Base-by-base conservation (phyloP, 2,888 invertebrate species). In the Proisotoma minuta region DNA sequence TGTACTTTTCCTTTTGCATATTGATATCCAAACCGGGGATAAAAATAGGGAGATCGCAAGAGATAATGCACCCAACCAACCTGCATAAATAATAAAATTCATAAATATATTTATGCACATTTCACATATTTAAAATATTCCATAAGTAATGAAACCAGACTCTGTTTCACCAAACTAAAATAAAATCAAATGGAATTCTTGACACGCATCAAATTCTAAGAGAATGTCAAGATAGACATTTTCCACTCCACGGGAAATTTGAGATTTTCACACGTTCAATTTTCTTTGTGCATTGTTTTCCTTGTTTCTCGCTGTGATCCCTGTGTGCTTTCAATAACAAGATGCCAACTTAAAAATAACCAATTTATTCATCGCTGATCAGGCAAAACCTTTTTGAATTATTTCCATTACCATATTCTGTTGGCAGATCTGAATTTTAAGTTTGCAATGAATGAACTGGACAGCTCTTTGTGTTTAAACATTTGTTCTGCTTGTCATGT, bases 1-100 rank as follows among this genome's bases (percentile, higher is more conserved):
- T 39, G 73, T 73, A 63, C 73, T 73, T 60, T 71, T 73, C 59
- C 70, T 49, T 51, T 70, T 70, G 43, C 70, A 70, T 40, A 70
- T 70, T 48, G 70, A 70, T n/a, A 70, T 68, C 67, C 67, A 70
- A 24, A 70, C 49, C 15, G 70, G 70, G 1, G 64, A 65, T 1
- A 70, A 27, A 22, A 70, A 59, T n/a, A 70, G 39, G 3, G 70
- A 70, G 20, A 68, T 40, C 10, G 62, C 70, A 12, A 70, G 29
- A 29, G 68, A 68, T 26, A 60, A 40, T 1, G 68, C 59, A 15
- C 68, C 68, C 28, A 68, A 29, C 68, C 68, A 70, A 27, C 70
- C 70, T 70, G 58, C 15, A 49, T 47, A 24, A 50, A 50, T 5
- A 50, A 15, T 12, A 50, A 22, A 34, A 34, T 10, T 10, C 15